A percentile compares a stretch with the other conserved stretches of the same genome.
Conservation (phyloP, 2,888 invertebrate species). For the Spilarctia lutea region DNA sequence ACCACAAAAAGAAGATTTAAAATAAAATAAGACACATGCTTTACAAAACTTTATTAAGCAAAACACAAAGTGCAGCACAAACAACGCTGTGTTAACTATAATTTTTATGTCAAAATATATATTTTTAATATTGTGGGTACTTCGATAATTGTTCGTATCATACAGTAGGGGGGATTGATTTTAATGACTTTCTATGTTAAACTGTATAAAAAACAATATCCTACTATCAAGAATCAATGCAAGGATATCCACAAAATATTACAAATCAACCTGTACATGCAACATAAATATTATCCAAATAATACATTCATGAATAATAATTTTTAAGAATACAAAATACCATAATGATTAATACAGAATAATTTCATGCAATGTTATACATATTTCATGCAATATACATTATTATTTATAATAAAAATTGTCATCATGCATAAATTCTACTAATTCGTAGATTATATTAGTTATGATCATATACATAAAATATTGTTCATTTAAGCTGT, state of each 20-base stretch:
- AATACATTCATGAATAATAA: conserved; percentile 12
- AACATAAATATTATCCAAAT: conserved; percentile 19
- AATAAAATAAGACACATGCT: conserved; percentile 40
- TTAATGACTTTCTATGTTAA: not conserved
- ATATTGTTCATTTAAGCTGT: conserved; percentile 13
- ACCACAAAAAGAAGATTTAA: conserved; percentile 3
- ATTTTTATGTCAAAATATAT: conserved; percentile 25
- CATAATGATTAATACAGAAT: not conserved
- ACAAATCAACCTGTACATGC: conserved; percentile 32
- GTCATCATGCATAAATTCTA: conserved; percentile 10
- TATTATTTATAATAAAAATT: not conserved
- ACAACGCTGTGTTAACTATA: conserved; percentile 53
- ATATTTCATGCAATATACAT: conserved; percentile 11
- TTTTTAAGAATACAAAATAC: conserved; percentile 1
- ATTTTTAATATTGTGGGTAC: conserved; percentile 22
- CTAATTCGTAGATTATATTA: conserved; percentile 6
- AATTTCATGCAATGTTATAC: conserved; percentile 13
- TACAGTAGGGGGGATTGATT: not conserved
- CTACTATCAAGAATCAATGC: not conserved
- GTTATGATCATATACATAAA: conserved; percentile 12
- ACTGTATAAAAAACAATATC: not conserved
- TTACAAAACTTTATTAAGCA: conserved; percentile 61
- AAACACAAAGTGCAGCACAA: conserved; percentile 58
- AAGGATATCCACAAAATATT: conserved; percentile 30
- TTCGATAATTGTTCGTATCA: not conserved